phyloP scores from a whole-genome alignment of 2,888 invertebrate species.

The Myopa testacea region DNA sequence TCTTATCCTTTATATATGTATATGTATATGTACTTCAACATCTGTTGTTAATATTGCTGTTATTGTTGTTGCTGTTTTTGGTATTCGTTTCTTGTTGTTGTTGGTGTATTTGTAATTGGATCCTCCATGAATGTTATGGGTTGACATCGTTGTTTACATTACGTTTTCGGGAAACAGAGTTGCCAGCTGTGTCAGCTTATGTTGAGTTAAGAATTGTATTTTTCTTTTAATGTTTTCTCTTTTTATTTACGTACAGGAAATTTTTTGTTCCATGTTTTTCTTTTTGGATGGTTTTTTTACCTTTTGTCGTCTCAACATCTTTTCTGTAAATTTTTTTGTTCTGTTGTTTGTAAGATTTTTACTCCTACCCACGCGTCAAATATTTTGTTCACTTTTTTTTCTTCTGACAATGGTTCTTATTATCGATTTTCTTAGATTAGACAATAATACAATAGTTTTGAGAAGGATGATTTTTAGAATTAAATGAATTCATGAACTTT shows the following conservation, averaged over 20 bases:
- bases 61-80: background rate
- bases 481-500: too few species aligned
- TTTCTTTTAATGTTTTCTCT: constrained; percentile 10
- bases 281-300: too few species aligned
- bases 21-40: background rate
- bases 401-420: background rate
- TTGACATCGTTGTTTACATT: constrained; percentile 17
- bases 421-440: background rate
- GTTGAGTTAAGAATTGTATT: constrained; percentile 19
- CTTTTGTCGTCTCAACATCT: background rate
- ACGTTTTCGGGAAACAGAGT: constrained; percentile 33
- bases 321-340: constrained; percentile 21
- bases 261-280: background rate
- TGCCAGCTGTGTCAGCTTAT: constrained; percentile 43
- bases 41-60: background rate
- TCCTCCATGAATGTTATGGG: constrained; percentile 23
- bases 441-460: too few species aligned
- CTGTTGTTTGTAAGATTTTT: background rate
- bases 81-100: background rate
- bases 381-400: constrained; percentile 6
- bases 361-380: constrained; percentile 31
- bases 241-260: constrained; percentile 32
- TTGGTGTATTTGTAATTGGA: constrained; percentile 34
- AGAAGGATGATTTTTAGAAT: too few species aligned
- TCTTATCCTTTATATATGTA: background rate